These are phyloP conservation scores for Parambassis ranga DNA, from an alignment of 2,797 vertebrate species.

Conservation along the genomic window DNA sequence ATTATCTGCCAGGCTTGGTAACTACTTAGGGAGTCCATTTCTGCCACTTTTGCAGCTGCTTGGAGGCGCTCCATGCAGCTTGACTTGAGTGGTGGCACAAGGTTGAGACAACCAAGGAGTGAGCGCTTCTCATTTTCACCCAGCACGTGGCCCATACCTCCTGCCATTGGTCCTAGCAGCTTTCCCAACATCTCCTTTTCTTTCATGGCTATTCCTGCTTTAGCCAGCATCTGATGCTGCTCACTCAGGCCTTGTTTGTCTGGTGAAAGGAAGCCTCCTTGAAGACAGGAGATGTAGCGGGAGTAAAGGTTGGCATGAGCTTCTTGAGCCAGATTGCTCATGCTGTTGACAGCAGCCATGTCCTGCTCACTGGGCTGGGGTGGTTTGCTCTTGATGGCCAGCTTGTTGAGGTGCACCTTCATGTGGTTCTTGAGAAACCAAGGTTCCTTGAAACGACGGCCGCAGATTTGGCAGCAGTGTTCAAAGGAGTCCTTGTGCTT, in stretches of 20 bases:
- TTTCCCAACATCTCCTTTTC: conserved; percentile 97
- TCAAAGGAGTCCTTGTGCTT: conserved; percentile 99
- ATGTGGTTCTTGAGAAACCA: conserved; percentile 99
- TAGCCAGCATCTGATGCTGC: conserved; percentile 90
- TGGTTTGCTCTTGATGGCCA: conserved; percentile 95
- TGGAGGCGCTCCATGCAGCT: conserved; percentile 98
- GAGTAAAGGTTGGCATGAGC: conserved; percentile 96
- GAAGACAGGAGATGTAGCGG: conserved; percentile 95
- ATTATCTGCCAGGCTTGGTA: conserved; percentile 99
- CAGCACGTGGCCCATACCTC: conserved; percentile 85
- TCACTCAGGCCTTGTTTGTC: conserved; percentile 92
- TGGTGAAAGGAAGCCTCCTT: conserved; percentile 92
- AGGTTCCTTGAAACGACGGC: conserved; percentile 97
- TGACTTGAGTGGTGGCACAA: conserved; percentile 97
- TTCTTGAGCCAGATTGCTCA: conserved; percentile 92
- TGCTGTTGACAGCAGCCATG: conserved; percentile 84
- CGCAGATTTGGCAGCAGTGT: conserved; percentile 98
- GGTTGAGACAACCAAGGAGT: conserved; percentile 93
- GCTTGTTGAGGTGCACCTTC: conserved; percentile 99
- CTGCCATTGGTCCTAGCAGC: conserved; percentile 89
- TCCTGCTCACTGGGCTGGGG: conserved; percentile 86
- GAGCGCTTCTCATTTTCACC: conserved; percentile 95
- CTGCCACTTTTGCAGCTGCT: conserved; percentile 95
- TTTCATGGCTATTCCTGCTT: conserved; percentile 92
- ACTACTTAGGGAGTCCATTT: conserved; percentile 98